Conservation (phyloP, 2,113 vertebrate species). For the Alosa alosa region DNA sequence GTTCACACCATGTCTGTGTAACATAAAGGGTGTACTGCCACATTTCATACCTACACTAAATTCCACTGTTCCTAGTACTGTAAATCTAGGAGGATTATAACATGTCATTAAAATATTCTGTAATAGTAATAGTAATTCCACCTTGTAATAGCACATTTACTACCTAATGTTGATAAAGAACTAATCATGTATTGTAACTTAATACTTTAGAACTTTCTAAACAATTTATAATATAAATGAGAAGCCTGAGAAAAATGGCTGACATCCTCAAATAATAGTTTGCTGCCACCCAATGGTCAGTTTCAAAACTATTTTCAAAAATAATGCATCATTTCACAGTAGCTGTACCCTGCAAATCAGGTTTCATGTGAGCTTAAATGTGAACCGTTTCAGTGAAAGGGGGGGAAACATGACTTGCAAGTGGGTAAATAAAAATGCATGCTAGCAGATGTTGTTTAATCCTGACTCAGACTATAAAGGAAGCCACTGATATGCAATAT, state of each 20-base stretch:
- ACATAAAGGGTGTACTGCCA: no score
- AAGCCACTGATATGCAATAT: slow-evolving; percentile 72
- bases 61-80: no score
- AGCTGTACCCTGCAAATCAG: not conserved
- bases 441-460: slow-evolving; percentile 71
- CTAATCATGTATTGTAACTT: not conserved
- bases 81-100: not conserved
- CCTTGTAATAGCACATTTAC: not conserved
- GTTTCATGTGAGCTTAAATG: not conserved
- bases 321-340: not conserved
- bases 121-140: not conserved
- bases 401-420: slow-evolving; percentile 54
- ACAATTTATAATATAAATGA: not conserved
- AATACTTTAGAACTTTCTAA: not conserved
- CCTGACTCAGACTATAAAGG: slow-evolving; percentile 59
- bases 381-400: slow-evolving; percentile 26
- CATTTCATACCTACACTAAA: no score
- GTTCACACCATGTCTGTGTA: not conserved
- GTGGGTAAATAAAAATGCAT: slow-evolving; percentile 68
- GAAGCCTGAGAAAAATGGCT: not conserved
- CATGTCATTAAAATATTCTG: not conserved
- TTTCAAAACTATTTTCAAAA: slow-evolving; percentile 64
- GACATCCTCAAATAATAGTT: not conserved
- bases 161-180: not conserved
- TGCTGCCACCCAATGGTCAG: not conserved